Percentiles rank a stretch among this genome's conserved stretches.
These are phyloP conservation scores for Linurgus olivaceus DNA, from an alignment of 2,797 vertebrate genomes.

Conservation along the genomic window DNA sequence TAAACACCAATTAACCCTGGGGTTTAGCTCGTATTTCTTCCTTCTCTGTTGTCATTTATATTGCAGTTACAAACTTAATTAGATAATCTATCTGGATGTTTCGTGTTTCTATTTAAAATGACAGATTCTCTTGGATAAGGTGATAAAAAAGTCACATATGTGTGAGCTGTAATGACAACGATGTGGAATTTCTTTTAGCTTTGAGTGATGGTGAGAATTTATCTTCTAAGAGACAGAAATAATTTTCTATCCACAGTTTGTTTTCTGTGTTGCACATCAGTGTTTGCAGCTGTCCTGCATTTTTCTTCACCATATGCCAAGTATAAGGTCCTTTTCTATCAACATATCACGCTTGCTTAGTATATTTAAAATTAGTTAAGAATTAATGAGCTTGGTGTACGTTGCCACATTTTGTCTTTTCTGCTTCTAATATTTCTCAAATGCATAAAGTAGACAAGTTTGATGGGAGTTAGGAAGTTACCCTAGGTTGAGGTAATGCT, in stretches of 20 bases:
- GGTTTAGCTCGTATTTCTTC: neutral
- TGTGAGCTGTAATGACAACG: neutral
- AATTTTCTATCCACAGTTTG: slow-evolving; percentile 17
- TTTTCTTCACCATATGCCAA: slow-evolving; percentile 6
- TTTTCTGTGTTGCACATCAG: neutral
- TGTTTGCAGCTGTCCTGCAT: neutral
- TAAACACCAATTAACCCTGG: neutral
- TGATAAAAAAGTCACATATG: slow-evolving; percentile 22
- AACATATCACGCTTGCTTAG: neutral
- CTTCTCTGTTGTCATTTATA: neutral
- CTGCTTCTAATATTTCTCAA: neutral
- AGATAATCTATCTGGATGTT: neutral
- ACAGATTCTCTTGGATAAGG: slow-evolving; percentile 9
- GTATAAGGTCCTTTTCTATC: slow-evolving; percentile 1
- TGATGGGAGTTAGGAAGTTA: neutral
- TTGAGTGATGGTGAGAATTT: slow-evolving; percentile 46
- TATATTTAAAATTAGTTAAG: slow-evolving; percentile 17
- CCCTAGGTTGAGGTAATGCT: neutral
- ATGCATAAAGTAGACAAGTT: neutral
- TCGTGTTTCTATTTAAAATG: slow-evolving; percentile 6
- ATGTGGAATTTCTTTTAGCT: slow-evolving; percentile 8
- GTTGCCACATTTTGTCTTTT: neutral
- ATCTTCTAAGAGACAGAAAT: slow-evolving; percentile 35
- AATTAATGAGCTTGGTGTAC: neutral
- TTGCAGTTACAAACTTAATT: slow-evolving; percentile 11